Evolutionary conservation across 1,140 invertebrate species (phyloP).

Genomic region (Tetramorium alpestre): DNA sequence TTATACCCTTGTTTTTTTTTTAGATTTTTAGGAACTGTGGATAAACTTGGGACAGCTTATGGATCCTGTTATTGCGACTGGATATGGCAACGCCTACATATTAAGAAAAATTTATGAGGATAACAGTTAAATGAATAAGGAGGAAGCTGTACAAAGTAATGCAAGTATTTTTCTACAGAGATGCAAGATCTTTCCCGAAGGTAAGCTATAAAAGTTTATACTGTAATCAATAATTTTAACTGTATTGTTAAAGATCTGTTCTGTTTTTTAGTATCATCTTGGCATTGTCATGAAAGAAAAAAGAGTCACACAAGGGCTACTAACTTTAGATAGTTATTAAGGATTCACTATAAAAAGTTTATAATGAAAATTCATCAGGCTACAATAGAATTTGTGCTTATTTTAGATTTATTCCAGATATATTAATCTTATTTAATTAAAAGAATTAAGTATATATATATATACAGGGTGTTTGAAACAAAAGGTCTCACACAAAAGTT

Average conservation of each 20-base stretch:
- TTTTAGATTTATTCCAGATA: too few relatives aligned
- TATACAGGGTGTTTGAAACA: too few relatives aligned
- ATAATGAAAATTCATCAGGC: too few relatives aligned
- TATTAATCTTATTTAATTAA: too few relatives aligned
- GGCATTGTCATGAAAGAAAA: slow-evolving; percentile 83
- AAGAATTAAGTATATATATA: too few relatives aligned
- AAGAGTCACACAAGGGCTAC: slow-evolving; percentile 83
- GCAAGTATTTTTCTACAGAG: slow-evolving; percentile 96
- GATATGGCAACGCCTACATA: slow-evolving; percentile 94
- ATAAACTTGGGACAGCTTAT: slow-evolving; percentile 97
- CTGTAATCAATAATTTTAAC: background rate
- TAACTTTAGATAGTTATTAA: slow-evolving; percentile 83
- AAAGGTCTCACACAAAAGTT: too few relatives aligned
- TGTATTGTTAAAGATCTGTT: background rate
- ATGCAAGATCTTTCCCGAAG: slow-evolving; percentile 93
- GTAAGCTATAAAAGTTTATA: slow-evolving; percentile 67
- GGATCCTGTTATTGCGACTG: slow-evolving; percentile 94
- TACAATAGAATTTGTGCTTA: too few relatives aligned
- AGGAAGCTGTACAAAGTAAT: slow-evolving; percentile 94
- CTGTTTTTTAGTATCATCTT: slow-evolving; percentile 82
- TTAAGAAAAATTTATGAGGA: slow-evolving; percentile 92
- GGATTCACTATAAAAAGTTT: slow-evolving; percentile 49
- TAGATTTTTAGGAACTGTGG: slow-evolving; percentile 94
- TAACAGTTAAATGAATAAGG: slow-evolving; percentile 87
- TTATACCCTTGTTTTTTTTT: background rate